phyloP scores from a whole-genome alignment of 2,888 invertebrate species.

The Napeogenes sylphis region DNA sequence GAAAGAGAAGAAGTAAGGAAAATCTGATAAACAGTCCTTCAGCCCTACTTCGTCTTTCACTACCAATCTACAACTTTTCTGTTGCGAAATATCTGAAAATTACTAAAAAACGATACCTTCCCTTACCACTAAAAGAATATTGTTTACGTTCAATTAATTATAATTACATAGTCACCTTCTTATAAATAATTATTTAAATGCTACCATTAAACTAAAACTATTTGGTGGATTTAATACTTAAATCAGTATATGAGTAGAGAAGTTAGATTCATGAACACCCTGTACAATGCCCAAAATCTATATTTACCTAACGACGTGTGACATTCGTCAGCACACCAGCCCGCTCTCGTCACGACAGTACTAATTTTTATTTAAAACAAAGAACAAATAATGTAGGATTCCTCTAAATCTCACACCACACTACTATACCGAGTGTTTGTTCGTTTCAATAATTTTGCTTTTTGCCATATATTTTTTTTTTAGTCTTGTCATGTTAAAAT shows the following conservation, averaged over 20 bases:
- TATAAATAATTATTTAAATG: no score
- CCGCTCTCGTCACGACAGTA: constrained; percentile 41
- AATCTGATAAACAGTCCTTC: no score
- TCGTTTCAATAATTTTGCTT: background rate
- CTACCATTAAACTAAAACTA: no score
- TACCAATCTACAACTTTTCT: background rate
- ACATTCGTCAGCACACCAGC: constrained; percentile 58
- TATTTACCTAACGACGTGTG: constrained; percentile 51
- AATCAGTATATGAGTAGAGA: no score
- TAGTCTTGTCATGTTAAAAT: no score
- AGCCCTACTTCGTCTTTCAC: background rate
- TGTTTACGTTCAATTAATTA: no score
- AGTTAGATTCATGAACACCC: constrained; percentile 26
- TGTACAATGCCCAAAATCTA: constrained; percentile 35
- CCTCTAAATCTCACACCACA: constrained; percentile 31
- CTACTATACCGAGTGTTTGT: constrained; percentile 10
- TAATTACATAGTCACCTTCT: no score
- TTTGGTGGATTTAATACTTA: no score
- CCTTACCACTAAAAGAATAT: no score
- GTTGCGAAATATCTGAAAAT: background rate
- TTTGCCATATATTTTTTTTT: no score
- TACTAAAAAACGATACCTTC: no score
- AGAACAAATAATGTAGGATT: constrained; percentile 26
- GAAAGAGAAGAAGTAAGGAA: no score
- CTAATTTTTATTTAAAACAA: constrained; percentile 50